Evolutionary conservation across 2,113 vertebrate species (phyloP).

Genomic region (Emydocephalus ijimae): DNA sequence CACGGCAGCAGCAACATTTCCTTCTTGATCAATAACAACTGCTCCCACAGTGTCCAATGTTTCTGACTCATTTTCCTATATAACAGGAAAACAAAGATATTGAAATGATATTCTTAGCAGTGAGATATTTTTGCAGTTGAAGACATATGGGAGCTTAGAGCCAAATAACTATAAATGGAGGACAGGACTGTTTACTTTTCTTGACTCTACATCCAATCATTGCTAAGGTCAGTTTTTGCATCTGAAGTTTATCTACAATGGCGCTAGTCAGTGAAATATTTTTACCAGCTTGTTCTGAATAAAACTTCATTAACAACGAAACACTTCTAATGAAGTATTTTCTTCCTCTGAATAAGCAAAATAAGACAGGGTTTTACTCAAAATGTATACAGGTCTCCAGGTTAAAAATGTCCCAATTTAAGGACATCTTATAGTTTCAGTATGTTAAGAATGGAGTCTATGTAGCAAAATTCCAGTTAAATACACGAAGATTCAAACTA

Average conservation of each 20-base stretch:
- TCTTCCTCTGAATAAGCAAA: background rate
- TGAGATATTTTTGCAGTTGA: background rate
- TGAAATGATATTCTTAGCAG: background rate
- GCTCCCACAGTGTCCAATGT: constrained; percentile 95
- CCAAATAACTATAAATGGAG: background rate
- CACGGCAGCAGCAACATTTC: constrained; percentile 96
- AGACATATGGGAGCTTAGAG: no score
- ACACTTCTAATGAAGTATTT: background rate
- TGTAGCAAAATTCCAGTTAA: background rate
- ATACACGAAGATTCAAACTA: background rate
- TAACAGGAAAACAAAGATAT: constrained; percentile 8
- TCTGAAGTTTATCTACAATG: background rate
- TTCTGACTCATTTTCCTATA: constrained; percentile 86
- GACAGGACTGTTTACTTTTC: background rate
- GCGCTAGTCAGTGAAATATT: background rate
- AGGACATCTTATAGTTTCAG: background rate
- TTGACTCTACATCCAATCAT: background rate
- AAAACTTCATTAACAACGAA: background rate
- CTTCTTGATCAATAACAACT: constrained; percentile 93
- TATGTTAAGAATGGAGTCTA: no score
- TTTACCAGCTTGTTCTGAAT: background rate
- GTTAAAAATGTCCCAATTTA: background rate
- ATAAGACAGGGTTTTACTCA: background rate
- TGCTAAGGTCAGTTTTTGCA: background rate
- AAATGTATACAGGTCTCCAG: background rate